Conservation (phyloP, 2,888 invertebrate species). For the Linyphia triangularis region DNA sequence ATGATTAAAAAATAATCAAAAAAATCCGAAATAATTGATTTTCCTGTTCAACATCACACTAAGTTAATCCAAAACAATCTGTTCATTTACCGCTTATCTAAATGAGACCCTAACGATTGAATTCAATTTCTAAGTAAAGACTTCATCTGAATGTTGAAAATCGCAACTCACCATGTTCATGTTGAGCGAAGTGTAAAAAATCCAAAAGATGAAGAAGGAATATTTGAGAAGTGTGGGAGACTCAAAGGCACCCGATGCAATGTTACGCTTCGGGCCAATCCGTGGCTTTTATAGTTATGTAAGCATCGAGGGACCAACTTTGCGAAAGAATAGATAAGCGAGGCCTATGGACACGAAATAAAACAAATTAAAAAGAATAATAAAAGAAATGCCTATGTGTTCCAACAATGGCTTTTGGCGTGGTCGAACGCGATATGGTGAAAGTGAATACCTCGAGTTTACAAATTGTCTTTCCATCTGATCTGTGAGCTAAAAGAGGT, state of each 20-base stretch:
- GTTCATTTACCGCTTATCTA: too few relatives aligned
- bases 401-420: conserved; percentile 71
- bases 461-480: conserved; percentile 72
- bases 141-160: too few relatives aligned
- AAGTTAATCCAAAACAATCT: too few relatives aligned
- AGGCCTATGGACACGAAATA: conserved; percentile 56
- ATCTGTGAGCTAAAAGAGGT: conserved; percentile 65
- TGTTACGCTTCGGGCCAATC: conserved; percentile 34
- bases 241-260: conserved; percentile 48
- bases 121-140: too few relatives aligned
- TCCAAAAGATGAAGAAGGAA: conserved; percentile 11
- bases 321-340: conserved; percentile 48
- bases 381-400: conserved; percentile 59
- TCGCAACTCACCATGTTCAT: conserved; percentile 47
- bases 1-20: too few relatives aligned
- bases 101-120: too few relatives aligned
- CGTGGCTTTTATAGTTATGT: conserved; percentile 69
- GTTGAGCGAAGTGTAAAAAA: conserved; percentile 16
- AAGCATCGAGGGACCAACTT: conserved; percentile 47
- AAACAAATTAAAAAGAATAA: conserved; percentile 58
- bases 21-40: too few relatives aligned
- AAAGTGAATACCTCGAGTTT: conserved; percentile 71
- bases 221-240: neutral
- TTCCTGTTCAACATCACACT: too few relatives aligned
- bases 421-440: conserved; percentile 63